A percentile compares a stretch with the other conserved stretches of the same genome.
These are phyloP conservation scores for Biston stratarius DNA, from an alignment of 2,888 invertebrate species.

Conservation along the genomic window DNA sequence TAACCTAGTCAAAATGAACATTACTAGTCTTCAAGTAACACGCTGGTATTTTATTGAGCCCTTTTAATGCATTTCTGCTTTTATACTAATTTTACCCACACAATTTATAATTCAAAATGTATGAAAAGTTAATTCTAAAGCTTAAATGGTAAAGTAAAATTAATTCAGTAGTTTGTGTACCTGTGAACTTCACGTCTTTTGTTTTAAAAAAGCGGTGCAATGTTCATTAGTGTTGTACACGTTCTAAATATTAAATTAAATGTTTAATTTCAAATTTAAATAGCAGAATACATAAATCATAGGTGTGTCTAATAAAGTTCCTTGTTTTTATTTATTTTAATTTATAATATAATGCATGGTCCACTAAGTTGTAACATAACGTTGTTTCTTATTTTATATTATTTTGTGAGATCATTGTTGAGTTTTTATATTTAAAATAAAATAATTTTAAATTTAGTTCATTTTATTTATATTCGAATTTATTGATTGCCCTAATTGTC, in stretches of 20 bases:
- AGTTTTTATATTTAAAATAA: conserved; percentile 79
- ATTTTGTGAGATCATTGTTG: conserved; percentile 81
- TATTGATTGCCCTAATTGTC: not conserved
- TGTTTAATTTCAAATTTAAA: conserved; percentile 35
- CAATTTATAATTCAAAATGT: conserved; percentile 2
- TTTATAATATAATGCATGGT: conserved; percentile 59
- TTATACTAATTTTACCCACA: conserved; percentile 49
- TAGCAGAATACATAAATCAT: conserved; percentile 31
- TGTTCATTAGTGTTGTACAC: conserved; percentile 65
- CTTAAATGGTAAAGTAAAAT: conserved; percentile 8
- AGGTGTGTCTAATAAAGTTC: conserved; percentile 58
- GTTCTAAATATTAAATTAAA: conserved; percentile 35
- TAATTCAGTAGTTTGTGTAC: conserved; percentile 54
- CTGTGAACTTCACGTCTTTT: conserved; percentile 72
- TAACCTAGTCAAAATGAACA: conserved; percentile 72
- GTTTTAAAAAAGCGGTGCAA: conserved; percentile 65
- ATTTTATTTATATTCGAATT: conserved; percentile 43
- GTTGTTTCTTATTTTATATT: conserved; percentile 66
- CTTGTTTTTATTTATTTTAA: conserved; percentile 49
- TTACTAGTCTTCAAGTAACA: conserved; percentile 61
- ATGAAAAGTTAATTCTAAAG: conserved; percentile 4
- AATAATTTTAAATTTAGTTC: conserved; percentile 51
- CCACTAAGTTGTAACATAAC: conserved; percentile 62
- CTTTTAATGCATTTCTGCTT: conserved; percentile 69
- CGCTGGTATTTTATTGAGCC: conserved; percentile 44